phyloP scores from a whole-genome alignment of 2,113 vertebrate species.

The Hyla sarda region DNA sequence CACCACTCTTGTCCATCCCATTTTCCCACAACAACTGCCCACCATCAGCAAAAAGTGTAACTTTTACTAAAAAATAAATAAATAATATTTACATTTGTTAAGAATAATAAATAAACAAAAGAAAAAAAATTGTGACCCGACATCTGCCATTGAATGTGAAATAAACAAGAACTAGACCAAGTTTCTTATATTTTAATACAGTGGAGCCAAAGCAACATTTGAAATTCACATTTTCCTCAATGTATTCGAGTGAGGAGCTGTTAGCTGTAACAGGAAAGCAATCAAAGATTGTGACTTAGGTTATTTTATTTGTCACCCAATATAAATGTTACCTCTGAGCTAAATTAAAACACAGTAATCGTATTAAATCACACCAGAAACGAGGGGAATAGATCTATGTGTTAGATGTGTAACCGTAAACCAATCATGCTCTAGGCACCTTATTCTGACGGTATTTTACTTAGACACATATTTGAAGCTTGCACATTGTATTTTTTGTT shows the following conservation, averaged over 20 bases:
- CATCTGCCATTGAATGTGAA: neutral
- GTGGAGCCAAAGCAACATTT: neutral
- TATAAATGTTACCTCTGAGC: constrained; percentile 42
- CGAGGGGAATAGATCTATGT: constrained; percentile 18
- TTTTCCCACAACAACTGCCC: too few relatives aligned
- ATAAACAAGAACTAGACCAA: neutral
- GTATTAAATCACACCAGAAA: constrained; percentile 39
- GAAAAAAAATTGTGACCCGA: neutral
- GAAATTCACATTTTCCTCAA: neutral
- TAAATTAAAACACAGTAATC: constrained; percentile 41
- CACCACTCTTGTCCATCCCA: too few relatives aligned
- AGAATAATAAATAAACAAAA: neutral
- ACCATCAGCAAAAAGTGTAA: too few relatives aligned
- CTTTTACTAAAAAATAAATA: too few relatives aligned
- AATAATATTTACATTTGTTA: neutral
- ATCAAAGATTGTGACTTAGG: constrained; percentile 15
- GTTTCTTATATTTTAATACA: neutral
- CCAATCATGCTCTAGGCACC: constrained; percentile 43
- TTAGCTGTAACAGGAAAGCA: neutral
- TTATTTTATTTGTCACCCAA: constrained; percentile 38
- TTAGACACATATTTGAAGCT: constrained; percentile 40
- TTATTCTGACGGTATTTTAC: constrained; percentile 18
- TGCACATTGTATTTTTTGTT: constrained; percentile 46
- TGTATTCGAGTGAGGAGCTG: neutral
- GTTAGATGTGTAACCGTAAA: constrained; percentile 44